Evolutionary conservation across 1,140 invertebrate genomes (phyloP).

Genomic region (Diprion similis): DNA sequence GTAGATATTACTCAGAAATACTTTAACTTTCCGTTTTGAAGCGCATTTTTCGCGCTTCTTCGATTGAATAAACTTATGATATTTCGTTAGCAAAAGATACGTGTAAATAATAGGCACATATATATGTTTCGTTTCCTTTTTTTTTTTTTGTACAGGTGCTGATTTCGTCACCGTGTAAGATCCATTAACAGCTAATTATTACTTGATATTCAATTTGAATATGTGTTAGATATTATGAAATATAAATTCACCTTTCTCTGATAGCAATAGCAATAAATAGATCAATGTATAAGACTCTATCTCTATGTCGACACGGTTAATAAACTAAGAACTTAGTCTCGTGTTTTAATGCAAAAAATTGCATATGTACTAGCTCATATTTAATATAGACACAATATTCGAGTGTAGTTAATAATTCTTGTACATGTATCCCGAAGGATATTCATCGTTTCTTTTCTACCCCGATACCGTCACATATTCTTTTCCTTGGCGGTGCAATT

Average conservation of each 20-base stretch:
- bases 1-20: no score
- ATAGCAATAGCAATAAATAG: constrained; percentile 6
- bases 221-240: constrained; percentile 3
- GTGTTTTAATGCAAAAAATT: background rate
- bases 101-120: background rate
- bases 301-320: background rate
- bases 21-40: no score
- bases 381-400: no score
- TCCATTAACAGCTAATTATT: background rate
- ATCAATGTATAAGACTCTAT: constrained; percentile 1
- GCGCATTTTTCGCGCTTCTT: no score
- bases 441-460: no score
- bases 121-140: background rate
- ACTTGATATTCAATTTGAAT: background rate
- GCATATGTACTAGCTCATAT: background rate
- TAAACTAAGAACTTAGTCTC: background rate
- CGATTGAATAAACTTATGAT: no score
- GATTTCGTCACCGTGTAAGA: background rate
- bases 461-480: no score
- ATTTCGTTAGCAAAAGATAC: no score
- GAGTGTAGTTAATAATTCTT: no score
- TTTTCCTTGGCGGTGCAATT: no score
- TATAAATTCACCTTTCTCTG: background rate
- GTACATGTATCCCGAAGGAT: no score
- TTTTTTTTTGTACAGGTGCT: background rate